Conservation (phyloP, 2,888 invertebrate species). For the Torymus aiolomorphi region DNA sequence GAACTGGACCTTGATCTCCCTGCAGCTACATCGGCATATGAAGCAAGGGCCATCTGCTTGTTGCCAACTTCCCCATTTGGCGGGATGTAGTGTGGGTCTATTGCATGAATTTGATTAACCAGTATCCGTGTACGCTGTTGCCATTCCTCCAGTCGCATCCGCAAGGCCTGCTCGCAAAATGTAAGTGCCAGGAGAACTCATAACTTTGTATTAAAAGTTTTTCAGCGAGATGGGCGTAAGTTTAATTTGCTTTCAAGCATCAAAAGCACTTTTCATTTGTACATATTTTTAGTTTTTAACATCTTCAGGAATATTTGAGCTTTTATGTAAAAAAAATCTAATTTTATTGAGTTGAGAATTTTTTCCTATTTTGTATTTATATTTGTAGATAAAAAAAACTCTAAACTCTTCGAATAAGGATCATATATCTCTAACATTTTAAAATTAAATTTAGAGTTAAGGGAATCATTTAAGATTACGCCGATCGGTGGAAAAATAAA, state of each 20-base stretch:
- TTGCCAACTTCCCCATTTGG: slow-evolving; percentile 73
- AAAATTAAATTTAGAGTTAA: slow-evolving; percentile 11
- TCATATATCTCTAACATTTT: slow-evolving; percentile 13
- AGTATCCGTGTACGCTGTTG: slow-evolving; percentile 85
- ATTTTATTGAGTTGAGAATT: slow-evolving; percentile 15
- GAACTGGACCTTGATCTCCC: slow-evolving; percentile 77
- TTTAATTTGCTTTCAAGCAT: slow-evolving; percentile 52
- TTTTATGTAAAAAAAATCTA: slow-evolving; percentile 24
- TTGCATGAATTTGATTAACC: slow-evolving; percentile 83
- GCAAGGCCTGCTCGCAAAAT: slow-evolving; percentile 81
- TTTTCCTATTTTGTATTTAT: slow-evolving; percentile 23
- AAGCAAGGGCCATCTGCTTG: slow-evolving; percentile 63
- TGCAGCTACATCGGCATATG: slow-evolving; percentile 85
- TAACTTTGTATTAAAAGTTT: slow-evolving; percentile 63
- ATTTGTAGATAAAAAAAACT: slow-evolving; percentile 20
- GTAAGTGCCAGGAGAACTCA: slow-evolving; percentile 67
- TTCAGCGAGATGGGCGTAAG: slow-evolving; percentile 53
- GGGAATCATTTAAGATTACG: slow-evolving; percentile 42
- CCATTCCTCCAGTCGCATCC: slow-evolving; percentile 81
- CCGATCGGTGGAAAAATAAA: slow-evolving; percentile 49
- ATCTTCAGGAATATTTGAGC: slow-evolving; percentile 10
- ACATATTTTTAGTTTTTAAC: slow-evolving; percentile 60
- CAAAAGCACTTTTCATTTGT: slow-evolving; percentile 57
- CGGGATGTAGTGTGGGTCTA: slow-evolving; percentile 85
- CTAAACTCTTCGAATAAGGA: slow-evolving; percentile 19